Percentiles rank a stretch among this genome's conserved stretches.
Evolutionary conservation across 2,888 invertebrate genomes (phyloP).

Genomic region (Acrobasis repandana): DNA sequence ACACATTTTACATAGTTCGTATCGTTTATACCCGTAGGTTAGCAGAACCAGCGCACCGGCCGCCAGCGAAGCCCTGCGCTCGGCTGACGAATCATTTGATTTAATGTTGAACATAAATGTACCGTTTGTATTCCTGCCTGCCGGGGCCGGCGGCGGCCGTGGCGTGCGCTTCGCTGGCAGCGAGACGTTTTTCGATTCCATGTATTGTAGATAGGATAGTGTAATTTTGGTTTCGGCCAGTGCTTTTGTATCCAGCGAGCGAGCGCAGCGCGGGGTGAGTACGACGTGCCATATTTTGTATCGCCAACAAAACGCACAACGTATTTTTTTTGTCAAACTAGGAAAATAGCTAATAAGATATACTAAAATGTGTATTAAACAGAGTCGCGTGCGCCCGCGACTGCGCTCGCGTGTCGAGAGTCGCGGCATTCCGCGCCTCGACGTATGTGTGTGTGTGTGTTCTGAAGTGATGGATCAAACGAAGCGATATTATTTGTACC

Average conservation of each 20-base stretch:
- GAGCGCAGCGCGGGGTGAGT: not conserved
- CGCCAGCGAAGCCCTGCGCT: constrained; percentile 9
- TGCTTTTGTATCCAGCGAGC: constrained; percentile 1
- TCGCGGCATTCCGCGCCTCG: not conserved
- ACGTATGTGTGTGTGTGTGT: constrained; percentile 14
- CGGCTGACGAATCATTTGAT: not conserved
- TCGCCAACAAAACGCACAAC: not conserved
- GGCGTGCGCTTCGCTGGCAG: constrained; percentile 13
- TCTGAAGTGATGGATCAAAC: constrained; percentile 22
- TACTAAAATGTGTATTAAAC: no score
- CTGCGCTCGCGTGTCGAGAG: not conserved
- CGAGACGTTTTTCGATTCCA: constrained; percentile 9
- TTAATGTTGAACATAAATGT: not conserved
- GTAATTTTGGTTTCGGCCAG: constrained; percentile 8
- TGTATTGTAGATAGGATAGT: constrained; percentile 7
- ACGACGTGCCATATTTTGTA: constrained; percentile 1
- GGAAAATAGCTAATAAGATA: no score
- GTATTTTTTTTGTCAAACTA: not conserved
- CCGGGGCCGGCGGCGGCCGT: not conserved
- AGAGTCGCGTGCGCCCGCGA: no score
- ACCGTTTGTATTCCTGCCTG: not conserved
- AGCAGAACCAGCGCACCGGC: constrained; percentile 2
- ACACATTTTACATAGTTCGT: constrained; percentile 53
- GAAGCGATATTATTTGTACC: constrained; percentile 27
- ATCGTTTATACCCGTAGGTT: constrained; percentile 37